phyloP scores from a whole-genome alignment of 2,888 invertebrate genomes.

The Ormia ochracea region DNA sequence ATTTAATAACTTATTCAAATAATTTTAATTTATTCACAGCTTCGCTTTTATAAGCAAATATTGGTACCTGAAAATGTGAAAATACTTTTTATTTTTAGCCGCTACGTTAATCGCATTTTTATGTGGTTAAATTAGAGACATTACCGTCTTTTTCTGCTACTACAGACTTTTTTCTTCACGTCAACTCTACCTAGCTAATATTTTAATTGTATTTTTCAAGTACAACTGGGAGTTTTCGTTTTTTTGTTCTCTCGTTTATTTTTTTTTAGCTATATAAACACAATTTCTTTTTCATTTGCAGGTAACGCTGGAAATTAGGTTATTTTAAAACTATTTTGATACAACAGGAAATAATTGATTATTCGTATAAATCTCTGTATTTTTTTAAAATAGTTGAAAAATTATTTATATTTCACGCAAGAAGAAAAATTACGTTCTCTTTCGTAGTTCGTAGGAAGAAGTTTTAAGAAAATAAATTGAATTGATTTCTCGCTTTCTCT shows the following conservation, averaged over 20 bases:
- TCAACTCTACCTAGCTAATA: slow-evolving; percentile 17
- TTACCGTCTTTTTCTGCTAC: slow-evolving; percentile 55
- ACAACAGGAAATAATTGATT: not conserved
- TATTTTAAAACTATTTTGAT: slow-evolving; percentile 5
- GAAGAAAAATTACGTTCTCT: slow-evolving; percentile 59
- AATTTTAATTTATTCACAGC: not conserved
- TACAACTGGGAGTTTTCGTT: slow-evolving; percentile 59
- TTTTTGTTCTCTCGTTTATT: slow-evolving; percentile 39
- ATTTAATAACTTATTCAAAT: not conserved
- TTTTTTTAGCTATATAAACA: slow-evolving; percentile 32
- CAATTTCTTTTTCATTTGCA: slow-evolving; percentile 19
- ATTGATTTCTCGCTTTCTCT: slow-evolving; percentile 8
- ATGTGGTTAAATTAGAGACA: slow-evolving; percentile 35
- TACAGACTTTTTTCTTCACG: slow-evolving; percentile 27
- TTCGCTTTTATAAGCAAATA: not conserved
- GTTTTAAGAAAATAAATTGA: slow-evolving; percentile 16
- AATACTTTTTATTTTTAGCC: slow-evolving; percentile 27
- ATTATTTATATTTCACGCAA: slow-evolving; percentile 56
- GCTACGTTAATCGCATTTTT: slow-evolving; percentile 33
- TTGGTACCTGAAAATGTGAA: not conserved
- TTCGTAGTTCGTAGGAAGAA: slow-evolving; percentile 56
- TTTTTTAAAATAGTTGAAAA: slow-evolving; percentile 46
- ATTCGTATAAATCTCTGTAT: not conserved
- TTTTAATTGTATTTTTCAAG: slow-evolving; percentile 51
- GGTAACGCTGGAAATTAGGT: not conserved